phyloP scores from a whole-genome alignment of 1,140 invertebrate genomes.

The Drosophila nebulosa region DNA sequence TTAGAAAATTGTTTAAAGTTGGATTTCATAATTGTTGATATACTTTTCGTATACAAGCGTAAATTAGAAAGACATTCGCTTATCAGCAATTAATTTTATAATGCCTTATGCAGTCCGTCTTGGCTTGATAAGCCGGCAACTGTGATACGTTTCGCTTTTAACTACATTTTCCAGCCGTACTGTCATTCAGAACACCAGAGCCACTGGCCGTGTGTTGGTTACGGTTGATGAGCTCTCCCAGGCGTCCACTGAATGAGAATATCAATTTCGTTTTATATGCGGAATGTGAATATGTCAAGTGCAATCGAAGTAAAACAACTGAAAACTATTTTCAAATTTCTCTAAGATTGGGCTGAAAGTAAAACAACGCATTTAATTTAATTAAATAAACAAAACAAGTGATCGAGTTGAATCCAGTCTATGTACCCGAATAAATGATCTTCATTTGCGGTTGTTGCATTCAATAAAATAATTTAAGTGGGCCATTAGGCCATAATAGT shows the following conservation, averaged over 20 bases:
- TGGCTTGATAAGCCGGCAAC: constrained; percentile 52
- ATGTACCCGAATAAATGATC: not conserved
- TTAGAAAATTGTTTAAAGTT: not conserved
- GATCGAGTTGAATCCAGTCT: not conserved
- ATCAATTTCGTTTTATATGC: constrained; percentile 20
- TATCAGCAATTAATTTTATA: constrained; percentile 64
- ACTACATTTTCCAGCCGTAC: constrained; percentile 12
- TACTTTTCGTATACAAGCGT: constrained; percentile 16
- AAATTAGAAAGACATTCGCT: constrained; percentile 51
- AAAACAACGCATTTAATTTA: not conserved
- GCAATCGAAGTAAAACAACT: not conserved
- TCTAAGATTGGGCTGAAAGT: constrained; percentile 27
- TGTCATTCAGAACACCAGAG: constrained; percentile 37
- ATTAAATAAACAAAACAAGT: not conserved
- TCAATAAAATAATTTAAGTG: not conserved
- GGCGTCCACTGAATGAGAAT: not conserved
- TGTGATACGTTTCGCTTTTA: constrained; percentile 20
- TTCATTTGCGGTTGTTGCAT: not conserved
- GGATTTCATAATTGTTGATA: constrained; percentile 33
- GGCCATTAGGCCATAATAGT: not conserved
- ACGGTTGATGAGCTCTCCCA: constrained; percentile 55
- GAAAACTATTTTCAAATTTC: constrained; percentile 33
- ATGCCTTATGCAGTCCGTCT: constrained; percentile 39
- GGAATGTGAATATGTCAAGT: constrained; percentile 61
- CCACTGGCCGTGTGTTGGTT: constrained; percentile 32